Base-by-base conservation (phyloP, 1,140 invertebrate genomes). In the Cydia strobilella region DNA sequence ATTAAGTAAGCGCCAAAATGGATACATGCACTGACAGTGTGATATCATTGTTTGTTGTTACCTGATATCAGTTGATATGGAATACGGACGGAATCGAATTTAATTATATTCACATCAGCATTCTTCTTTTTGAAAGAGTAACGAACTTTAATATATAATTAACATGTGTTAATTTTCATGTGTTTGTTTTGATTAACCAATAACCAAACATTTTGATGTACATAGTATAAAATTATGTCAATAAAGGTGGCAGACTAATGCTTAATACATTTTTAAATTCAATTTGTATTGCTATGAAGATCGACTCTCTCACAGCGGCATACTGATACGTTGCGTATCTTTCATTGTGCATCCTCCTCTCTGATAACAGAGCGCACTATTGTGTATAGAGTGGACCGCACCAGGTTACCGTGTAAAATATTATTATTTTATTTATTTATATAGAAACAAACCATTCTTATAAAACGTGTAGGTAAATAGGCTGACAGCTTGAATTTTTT, bases 21-120 rank as follows among this genome's bases (percentile, higher is more conserved):
- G 71, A 74, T 39, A 73, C 76, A 65, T 48, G 39, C 76, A 45
- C 71, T 62, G 66, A 10, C 31, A 35, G 18, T 20, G 74, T 80
- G 79, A 85, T 88, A 87, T 83, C 82, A 75, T 86, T 87, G 81
- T 86, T 82, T 84, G 65, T 69, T 31, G 27, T 69, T 23, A 31
- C 65, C 31, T 69, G 65, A 39, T 69, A 69, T 69, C 65, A 69
- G 65, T 39, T 42, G 18, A n/a, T 69, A 69, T 10, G 65, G 2
- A n/a, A 42, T 35, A 15, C 65, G 27, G n/a, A 10, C 65, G 12
- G 13, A 42, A 42, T 69, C 25, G 18, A 69, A 13, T 69, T 35
- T 35, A 42, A 69, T 59, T 42, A 69, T 66, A 66, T 66, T n/a
- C 31, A 69, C 9, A 35, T 18, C 31, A 18, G 31, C 31, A 35